A percentile compares a stretch with the other conserved stretches of the same genome.
These are phyloP conservation scores for Haliclystus octoradiatus DNA, from an alignment of 30 jellyfish, hydroid and myxozoan genomes.

Conservation along the genomic window DNA sequence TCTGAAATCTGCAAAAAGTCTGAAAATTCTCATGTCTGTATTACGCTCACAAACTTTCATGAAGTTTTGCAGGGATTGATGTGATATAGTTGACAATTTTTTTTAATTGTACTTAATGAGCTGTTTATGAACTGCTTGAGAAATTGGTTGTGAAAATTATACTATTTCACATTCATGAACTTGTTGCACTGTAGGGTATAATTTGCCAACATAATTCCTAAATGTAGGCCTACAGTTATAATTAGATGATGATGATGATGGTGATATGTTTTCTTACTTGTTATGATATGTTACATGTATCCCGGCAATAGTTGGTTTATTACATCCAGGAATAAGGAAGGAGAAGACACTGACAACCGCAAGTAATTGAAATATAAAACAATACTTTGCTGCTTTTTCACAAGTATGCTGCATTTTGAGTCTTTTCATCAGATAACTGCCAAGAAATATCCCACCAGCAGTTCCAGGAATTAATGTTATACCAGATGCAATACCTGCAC, in stretches of 20 bases:
- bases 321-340: slow-evolving; percentile 88
- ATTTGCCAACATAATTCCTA: background rate
- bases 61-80: too few relatives aligned
- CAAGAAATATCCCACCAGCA: slow-evolving; percentile 90
- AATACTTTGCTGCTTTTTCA: slow-evolving; percentile 79
- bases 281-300: slow-evolving; percentile 61
- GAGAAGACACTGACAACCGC: slow-evolving; percentile 83
- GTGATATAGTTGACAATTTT: too few relatives aligned
- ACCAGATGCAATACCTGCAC: slow-evolving; percentile 98
- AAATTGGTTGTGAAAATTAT: too few relatives aligned
- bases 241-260: too few relatives aligned
- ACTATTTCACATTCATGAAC: background rate
- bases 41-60: too few relatives aligned
- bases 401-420: slow-evolving; percentile 66
- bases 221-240: background rate
- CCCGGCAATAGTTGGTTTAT: slow-evolving; percentile 83
- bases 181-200: background rate
- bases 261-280: slow-evolving; percentile 21
- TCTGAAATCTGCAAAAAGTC: too few relatives aligned
- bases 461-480: slow-evolving; percentile 90
- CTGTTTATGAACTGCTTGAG: too few relatives aligned
- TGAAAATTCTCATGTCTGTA: too few relatives aligned
- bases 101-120: too few relatives aligned
- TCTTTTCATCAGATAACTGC: slow-evolving; percentile 79
- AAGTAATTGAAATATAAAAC: slow-evolving; percentile 77